These are phyloP conservation scores for Drosophila longiperda DNA, from an alignment of 2,888 invertebrate species.

Conservation along the genomic window DNA sequence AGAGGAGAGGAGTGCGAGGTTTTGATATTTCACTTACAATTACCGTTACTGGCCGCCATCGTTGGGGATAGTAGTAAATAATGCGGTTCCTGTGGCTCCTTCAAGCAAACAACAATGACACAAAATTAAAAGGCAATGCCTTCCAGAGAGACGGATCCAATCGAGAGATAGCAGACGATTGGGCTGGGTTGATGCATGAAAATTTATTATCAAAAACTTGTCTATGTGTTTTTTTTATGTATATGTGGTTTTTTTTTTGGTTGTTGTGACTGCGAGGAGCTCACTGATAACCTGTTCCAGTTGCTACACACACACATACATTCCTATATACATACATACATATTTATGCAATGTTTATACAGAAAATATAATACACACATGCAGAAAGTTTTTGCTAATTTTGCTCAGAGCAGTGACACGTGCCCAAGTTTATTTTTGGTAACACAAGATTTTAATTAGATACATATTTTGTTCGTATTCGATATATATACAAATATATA, in stretches of 20 bases:
- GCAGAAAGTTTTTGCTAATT: conserved; percentile 26
- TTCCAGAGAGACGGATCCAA: conserved; percentile 10
- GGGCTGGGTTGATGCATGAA: conserved; percentile 38
- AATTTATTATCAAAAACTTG: conserved; percentile 64
- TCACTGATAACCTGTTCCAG: conserved; percentile 68
- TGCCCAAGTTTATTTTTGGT: conserved; percentile 65
- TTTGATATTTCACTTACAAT: conserved; percentile 63
- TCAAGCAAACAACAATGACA: conserved; percentile 50
- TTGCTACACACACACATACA: conserved; percentile 8
- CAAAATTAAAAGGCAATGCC: conserved; percentile 29
- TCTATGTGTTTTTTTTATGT: conserved; percentile 5
- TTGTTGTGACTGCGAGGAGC: conserved; percentile 38
- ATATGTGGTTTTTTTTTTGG: conserved; percentile 18
- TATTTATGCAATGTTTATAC: conserved; percentile 8
- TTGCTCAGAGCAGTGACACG: conserved; percentile 47
- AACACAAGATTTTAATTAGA: conserved; percentile 50
- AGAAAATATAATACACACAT: conserved; percentile 17
- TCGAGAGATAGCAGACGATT: conserved; percentile 12
- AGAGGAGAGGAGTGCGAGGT: conserved; percentile 9
- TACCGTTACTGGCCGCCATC: conserved; percentile 70
- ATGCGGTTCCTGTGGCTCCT: conserved; percentile 71
- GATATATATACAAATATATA: conserved; percentile 5
- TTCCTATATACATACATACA: conserved; percentile 2
- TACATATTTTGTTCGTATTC: not conserved
- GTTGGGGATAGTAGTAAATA: conserved; percentile 42